Evolutionary conservation across 2,113 vertebrate genomes (phyloP).

Genomic region (Ailuropoda melanoleuca): DNA sequence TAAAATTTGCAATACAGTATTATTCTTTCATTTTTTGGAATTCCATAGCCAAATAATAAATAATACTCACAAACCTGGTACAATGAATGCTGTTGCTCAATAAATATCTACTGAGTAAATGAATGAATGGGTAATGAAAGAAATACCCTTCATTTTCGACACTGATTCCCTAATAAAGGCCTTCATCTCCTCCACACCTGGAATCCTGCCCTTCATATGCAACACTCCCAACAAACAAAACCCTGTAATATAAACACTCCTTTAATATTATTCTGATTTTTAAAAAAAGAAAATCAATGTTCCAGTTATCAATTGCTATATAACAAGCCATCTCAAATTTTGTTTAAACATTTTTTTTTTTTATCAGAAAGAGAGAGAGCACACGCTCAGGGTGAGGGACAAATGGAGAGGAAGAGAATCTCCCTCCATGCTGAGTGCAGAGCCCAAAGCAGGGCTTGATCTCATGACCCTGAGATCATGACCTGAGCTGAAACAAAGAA

Average conservation of each 20-base stretch:
- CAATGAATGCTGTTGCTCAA: neutral
- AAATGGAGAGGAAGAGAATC: neutral
- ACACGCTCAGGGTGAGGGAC: neutral
- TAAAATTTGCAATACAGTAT: neutral
- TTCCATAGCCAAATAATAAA: neutral
- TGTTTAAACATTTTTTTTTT: neutral
- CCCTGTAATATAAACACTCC: neutral
- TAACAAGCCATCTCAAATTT: neutral
- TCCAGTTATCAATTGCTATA: neutral
- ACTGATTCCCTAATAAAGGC: neutral
- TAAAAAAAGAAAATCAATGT: neutral
- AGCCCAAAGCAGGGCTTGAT: neutral
- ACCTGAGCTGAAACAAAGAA: neutral
- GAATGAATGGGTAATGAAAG: neutral
- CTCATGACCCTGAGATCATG: neutral
- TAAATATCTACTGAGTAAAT: constrained; percentile 15
- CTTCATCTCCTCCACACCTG: neutral
- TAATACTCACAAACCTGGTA: neutral
- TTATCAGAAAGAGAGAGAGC: neutral
- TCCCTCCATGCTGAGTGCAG: neutral
- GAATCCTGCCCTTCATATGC: neutral
- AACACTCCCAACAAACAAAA: neutral
- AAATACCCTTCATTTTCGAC: neutral
- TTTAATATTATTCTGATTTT: neutral
- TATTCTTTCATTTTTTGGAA: neutral